Evolutionary conservation across 2,797 vertebrate species (phyloP).

Genomic region (Somateria mollissima): DNA sequence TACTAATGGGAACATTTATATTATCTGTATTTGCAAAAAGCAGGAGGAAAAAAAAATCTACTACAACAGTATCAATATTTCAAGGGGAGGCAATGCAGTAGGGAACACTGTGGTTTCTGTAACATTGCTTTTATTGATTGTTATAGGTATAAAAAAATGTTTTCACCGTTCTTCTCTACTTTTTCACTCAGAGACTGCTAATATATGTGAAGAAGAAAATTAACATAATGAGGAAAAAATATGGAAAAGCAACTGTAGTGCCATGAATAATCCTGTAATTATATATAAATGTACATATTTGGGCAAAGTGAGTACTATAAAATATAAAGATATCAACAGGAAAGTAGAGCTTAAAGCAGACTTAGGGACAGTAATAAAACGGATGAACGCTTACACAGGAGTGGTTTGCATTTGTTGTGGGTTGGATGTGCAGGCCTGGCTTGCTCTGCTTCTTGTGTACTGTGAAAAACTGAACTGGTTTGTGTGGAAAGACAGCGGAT

Average conservation of each 20-base stretch:
- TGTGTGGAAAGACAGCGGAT: not conserved
- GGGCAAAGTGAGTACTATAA: not conserved
- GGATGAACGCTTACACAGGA: not conserved
- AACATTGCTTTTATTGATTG: constrained; percentile 39
- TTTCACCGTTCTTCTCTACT: not conserved
- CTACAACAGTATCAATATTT: constrained; percentile 59
- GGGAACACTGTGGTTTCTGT: not conserved
- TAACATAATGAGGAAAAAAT: not conserved
- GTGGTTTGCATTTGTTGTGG: not conserved
- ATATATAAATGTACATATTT: not conserved
- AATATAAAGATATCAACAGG: not conserved
- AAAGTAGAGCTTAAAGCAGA: not conserved
- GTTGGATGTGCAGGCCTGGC: not conserved
- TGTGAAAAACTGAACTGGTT: not conserved
- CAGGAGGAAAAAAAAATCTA: not conserved
- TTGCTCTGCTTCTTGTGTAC: not conserved
- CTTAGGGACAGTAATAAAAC: not conserved
- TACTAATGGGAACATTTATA: constrained; percentile 75
- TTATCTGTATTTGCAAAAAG: constrained; percentile 57
- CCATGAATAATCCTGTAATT: not conserved
- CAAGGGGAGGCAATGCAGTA: constrained; percentile 32
- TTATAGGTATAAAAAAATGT: not conserved
- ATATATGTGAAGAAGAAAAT: not conserved
- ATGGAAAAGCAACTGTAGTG: not conserved
- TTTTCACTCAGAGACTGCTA: not conserved